Conservation (phyloP, 1,140 invertebrate species). For the Panulirus ornatus region DNA sequence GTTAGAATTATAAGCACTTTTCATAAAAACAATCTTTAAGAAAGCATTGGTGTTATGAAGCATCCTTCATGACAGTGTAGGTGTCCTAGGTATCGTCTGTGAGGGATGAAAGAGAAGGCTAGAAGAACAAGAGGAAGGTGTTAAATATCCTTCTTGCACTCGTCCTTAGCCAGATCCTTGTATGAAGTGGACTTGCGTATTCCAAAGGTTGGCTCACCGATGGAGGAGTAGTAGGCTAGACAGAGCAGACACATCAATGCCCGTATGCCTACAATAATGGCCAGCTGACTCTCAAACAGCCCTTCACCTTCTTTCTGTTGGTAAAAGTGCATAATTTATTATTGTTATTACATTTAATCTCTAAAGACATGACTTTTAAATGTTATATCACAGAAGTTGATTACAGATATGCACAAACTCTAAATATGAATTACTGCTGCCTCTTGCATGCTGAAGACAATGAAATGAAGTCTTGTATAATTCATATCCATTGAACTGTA, state of each 20-base stretch:
- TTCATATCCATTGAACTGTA: too few species aligned
- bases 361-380: too few species aligned
- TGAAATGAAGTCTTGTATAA: too few species aligned
- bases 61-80: background rate
- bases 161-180: conserved; percentile 65
- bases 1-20: background rate
- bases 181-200: conserved; percentile 68
- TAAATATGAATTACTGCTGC: too few species aligned
- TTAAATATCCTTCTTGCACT: conserved; percentile 65
- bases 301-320: conserved; percentile 13
- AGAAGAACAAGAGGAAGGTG: conserved; percentile 19
- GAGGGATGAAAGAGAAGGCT: background rate
- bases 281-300: conserved; percentile 31
- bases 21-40: background rate
- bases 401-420: too few species aligned
- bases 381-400: too few species aligned
- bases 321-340: background rate
- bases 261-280: conserved; percentile 12
- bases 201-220: conserved; percentile 68
- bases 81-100: background rate
- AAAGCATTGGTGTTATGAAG: conserved; percentile 9
- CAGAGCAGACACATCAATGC: conserved; percentile 62
- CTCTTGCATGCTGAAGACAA: too few species aligned
- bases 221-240: conserved; percentile 67
- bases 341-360: too few species aligned